Percentiles rank a stretch among this genome's conserved stretches.
Conservation (phyloP, 2,113 vertebrate species). For the Lethenteron camtschaticum region DNA sequence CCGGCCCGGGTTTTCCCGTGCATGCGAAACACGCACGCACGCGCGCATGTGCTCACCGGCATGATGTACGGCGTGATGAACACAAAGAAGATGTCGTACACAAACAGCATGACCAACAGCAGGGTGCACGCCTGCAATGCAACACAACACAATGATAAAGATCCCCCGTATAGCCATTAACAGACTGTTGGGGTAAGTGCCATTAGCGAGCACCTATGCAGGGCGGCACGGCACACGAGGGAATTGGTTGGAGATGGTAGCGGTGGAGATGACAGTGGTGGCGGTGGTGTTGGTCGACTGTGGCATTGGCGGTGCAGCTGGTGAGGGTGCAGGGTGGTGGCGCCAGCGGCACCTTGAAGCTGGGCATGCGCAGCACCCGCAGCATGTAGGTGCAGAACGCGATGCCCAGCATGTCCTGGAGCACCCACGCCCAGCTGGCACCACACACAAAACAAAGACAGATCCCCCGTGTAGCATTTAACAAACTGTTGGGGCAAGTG, state of each 20-base stretch:
- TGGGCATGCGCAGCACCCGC: slow-evolving; percentile 69
- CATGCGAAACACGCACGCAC: too few relatives aligned
- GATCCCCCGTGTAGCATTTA: too few relatives aligned
- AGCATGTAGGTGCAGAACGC: slow-evolving; percentile 87
- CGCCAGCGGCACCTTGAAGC: slow-evolving; percentile 48
- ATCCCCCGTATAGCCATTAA: too few relatives aligned
- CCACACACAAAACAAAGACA: neutral
- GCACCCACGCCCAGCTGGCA: slow-evolving; percentile 73
- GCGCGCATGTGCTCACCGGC: slow-evolving; percentile 27
- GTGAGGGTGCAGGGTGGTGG: too few relatives aligned
- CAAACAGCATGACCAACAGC: slow-evolving; percentile 56
- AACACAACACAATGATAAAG: too few relatives aligned
- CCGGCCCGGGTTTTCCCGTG: too few relatives aligned
- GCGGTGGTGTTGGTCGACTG: neutral
- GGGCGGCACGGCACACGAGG: too few relatives aligned
- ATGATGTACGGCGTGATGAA: slow-evolving; percentile 77
- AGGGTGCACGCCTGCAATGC: slow-evolving; percentile 56
- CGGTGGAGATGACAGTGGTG: too few relatives aligned
- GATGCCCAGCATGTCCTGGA: slow-evolving; percentile 71
- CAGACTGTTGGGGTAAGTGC: too few relatives aligned
- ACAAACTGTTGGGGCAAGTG: too few relatives aligned
- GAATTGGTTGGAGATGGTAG: too few relatives aligned
- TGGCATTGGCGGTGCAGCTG: neutral
- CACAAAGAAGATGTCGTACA: slow-evolving; percentile 88
- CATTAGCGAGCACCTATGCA: too few relatives aligned